Base-by-base conservation (phyloP, 2,888 invertebrate species). In the Eustalomyia histrio region DNA sequence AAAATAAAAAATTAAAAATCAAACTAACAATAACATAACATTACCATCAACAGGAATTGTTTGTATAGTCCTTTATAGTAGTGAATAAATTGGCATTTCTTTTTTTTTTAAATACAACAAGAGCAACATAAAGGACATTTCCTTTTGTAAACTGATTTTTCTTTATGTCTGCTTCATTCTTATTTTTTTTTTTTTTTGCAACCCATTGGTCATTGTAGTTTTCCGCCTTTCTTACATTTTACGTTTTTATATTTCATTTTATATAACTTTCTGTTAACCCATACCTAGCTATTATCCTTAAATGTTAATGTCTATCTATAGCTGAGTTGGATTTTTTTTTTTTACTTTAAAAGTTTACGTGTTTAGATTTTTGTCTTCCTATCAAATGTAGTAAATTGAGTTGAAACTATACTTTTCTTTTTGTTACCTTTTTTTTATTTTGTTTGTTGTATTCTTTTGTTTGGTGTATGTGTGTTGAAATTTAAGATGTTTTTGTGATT, bases 301-400 rank as follows among this genome's bases (percentile, higher is more conserved):
- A 21, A 43, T 50, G 58, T 39, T 33, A 33, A 52, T 35, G 35
- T 60, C 52, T 60, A 60, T 69, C 58, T 71, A 17, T 60, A 71
- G 61, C 61, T 71, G 71, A 61, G 24, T 53, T 18, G 50, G 61
- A 50, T 24, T 10, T 60, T 21, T 39, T n/a, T 29, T 68, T 7
- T 52, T 21, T 10, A 16, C 14, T 43, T 58, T 47, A 50, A 52
- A 55, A 29, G 58, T 74, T 65, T 64, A 65, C 73, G 65, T 74
- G 73, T 74, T 64, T 65, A 35, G 57, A 35, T 73, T 65, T 4
- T 29, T 63, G 10, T 24, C 14, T 57, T 58, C 47, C 8, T 65
- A 65, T 74, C 58, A 39, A 58, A 65, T 74, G 65, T 52, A 73
- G 73, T 73, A 57, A 73, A 64, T 73, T 73, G 73, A 64, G 73